Evolutionary conservation across 2,113 vertebrate species (phyloP), one percentile per base, ranked within the genome.

Genomic region (Corythaixoides concolor): DNA sequence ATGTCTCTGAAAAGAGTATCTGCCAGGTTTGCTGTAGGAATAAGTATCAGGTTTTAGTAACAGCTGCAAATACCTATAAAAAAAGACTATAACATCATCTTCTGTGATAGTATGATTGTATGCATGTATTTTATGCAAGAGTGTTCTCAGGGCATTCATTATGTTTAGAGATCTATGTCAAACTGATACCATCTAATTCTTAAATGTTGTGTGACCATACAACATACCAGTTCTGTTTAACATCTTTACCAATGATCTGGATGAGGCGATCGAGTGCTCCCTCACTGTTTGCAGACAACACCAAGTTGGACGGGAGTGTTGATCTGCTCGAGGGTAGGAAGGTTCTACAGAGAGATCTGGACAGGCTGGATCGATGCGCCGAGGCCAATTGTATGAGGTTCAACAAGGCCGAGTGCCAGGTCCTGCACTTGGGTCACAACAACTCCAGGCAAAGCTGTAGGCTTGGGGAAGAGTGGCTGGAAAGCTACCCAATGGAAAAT

Each of bases 251-350:
- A 67, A 3, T 62, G 5, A 24, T 37, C 32, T 60, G 28, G 16
- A 21, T 5, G 1, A 43, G 16, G 7, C 21, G 1, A 35, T 27
- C 0, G 0, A n/a, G 30, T 12, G 8, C 10, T 13, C 0, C 8
- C 8, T 49, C n/a, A 60, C 12, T 5, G 8, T 55, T 23, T 2
- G 2, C 16, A 41, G 50, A 9, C 3, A 2, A 12, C 50, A 33
- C 32, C 3, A 9, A 8, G 8, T 11, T 74, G 49, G 5, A 12
- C 14, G 14, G 20, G 1, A 55, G 23, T 6, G 16, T 8, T 59
- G 55, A 43, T 62, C 33, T 82, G n/a, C 75, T 55, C 15, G 27
- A 68, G 37, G 21, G 43, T 21, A 74, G 69, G 9, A 3, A 8
- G 37, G 43, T 30, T 73, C 37, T 73, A 16, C 37, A 85, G 58